Evolutionary conservation across 1,140 invertebrate genomes (phyloP).

Genomic region (Forficula auricularia): DNA sequence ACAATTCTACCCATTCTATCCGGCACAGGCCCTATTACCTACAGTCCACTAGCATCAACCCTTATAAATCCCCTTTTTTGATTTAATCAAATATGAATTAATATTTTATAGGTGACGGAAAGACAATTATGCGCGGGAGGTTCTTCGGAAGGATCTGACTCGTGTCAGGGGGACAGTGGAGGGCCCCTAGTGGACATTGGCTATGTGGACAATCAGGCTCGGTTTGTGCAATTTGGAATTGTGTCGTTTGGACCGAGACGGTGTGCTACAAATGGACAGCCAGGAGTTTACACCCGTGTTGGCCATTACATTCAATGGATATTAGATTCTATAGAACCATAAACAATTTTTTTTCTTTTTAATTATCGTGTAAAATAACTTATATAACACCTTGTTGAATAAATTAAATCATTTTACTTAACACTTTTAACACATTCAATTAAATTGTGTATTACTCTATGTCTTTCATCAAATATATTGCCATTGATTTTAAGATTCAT

Average conservation of each 20-base stretch:
- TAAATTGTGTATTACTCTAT: too few species aligned
- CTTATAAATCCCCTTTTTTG: too few species aligned
- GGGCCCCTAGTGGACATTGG: conserved; percentile 16
- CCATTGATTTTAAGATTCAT: too few species aligned
- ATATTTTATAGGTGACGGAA: conserved; percentile 6
- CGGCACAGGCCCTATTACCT: too few species aligned
- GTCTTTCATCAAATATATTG: too few species aligned
- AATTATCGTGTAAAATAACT: too few species aligned
- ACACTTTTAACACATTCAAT: too few species aligned
- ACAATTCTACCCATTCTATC: too few species aligned
- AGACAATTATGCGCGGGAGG: conserved; percentile 7
- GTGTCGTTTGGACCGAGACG: conserved; percentile 18
- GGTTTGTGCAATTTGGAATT: conserved; percentile 14
- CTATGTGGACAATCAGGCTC: conserved; percentile 2
- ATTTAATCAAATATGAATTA: too few species aligned
- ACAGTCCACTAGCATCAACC: too few species aligned
- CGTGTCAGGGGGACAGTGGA: conserved; percentile 17
- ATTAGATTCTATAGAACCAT: conserved; percentile 19
- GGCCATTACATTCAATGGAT: conserved; percentile 17
- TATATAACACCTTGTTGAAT: too few species aligned
- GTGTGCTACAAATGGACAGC: conserved; percentile 14
- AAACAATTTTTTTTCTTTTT: conserved; percentile 12
- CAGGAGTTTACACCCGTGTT: conserved; percentile 18
- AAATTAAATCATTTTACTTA: too few species aligned
- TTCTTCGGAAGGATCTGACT: conserved; percentile 8